phyloP scores from a whole-genome alignment of 2,888 invertebrate genomes.

The Cactoblastis cactorum region DNA sequence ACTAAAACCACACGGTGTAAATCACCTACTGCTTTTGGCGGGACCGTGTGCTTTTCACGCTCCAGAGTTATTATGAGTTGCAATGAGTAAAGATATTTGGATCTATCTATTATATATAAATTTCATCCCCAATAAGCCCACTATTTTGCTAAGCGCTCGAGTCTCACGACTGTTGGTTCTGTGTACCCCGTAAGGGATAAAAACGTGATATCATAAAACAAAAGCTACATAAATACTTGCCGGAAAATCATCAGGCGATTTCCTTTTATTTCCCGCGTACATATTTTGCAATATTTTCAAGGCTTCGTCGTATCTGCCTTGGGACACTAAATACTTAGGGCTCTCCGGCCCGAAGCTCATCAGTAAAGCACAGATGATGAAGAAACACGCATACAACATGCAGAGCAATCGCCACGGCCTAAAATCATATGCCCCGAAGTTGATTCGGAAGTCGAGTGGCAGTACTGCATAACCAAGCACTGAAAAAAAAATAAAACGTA shows the following conservation, averaged over 20 bases:
- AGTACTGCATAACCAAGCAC: conserved; percentile 84
- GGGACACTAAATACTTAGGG: conserved; percentile 86
- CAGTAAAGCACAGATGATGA: conserved; percentile 76
- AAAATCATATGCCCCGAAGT: conserved; percentile 74
- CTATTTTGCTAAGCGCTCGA: no score
- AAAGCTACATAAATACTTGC: no score
- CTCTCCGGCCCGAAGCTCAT: conserved; percentile 84
- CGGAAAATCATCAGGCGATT: conserved; percentile 64
- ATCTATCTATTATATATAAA: no score
- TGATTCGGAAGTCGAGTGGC: conserved; percentile 71
- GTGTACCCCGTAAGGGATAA: no score
- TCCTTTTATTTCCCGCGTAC: conserved; percentile 69
- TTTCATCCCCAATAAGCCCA: no score
- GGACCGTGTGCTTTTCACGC: no score
- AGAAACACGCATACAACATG: conserved; percentile 80
- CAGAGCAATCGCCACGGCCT: conserved; percentile 87
- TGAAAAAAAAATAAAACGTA: conserved; percentile 35
- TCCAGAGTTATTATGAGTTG: no score
- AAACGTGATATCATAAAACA: no score
- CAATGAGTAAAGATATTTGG: no score
- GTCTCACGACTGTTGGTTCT: no score
- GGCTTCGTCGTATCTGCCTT: conserved; percentile 81
- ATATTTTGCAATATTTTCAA: conserved; percentile 80
- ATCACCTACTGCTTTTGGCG: no score
- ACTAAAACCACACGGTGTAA: no score